Evolutionary conservation across 1,140 invertebrate genomes (phyloP), one percentile per base, ranked within the genome.

Genomic region (Drosophila sp.): DNA sequence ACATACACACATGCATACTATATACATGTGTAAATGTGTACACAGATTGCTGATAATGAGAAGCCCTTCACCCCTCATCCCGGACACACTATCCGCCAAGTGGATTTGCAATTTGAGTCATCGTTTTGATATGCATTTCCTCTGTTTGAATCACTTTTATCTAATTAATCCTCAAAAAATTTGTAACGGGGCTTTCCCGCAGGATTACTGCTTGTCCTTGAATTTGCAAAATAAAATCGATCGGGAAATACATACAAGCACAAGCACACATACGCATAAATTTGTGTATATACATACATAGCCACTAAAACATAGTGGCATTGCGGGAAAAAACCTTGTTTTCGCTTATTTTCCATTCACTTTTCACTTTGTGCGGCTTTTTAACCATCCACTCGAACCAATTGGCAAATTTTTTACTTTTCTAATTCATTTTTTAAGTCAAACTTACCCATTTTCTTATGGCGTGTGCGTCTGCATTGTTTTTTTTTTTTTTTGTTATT

Each of bases 191-290:
- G 63, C 66, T 86, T 74, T 87, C 83, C 83, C 84, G 67, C 62
- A 86, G 83, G 83, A 86, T 79, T 79, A 61, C 50, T 33, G 67
- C 67, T 82, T 87, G 83, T 87, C 83, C 83, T 87, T 87, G 83
- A 87, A 87, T 83, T 89, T 80, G 83, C 83, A 87, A 89, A 86
- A 87, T 83, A 86, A 82, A 86, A 87, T 87, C 83, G 83, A 87
- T 87, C 84, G 83, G 70, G 64, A 76, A 89, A 87, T 89, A 87
- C 83, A 87, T 72, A 89, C 83, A 70, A 63, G 35, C 69, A 72
- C 60, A 64, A 62, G 56, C 70, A 67, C 62, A 72, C 58, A 54
- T 17, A 56, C 11, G 3, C 1, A 50, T 7, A 47, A 2, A 4
- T n/a, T 11, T 38, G 35, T 38, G 10, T 38, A 57, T 65, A 70